Evolutionary conservation across 2,888 invertebrate species (phyloP), one percentile per base, ranked within the genome.

Genomic region (Rhamnusium bicolor): DNA sequence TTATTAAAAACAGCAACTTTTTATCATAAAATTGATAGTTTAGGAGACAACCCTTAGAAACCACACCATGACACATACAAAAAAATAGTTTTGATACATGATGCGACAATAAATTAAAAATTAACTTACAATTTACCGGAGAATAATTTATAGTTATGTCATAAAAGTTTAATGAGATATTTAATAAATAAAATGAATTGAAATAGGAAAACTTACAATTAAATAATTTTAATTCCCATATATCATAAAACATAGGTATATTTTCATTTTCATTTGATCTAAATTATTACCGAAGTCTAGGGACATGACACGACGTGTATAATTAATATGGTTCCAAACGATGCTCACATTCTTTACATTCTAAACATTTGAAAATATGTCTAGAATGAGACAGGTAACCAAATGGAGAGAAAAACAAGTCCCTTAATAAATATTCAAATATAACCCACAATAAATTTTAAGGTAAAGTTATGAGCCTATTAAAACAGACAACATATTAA

Each of bases 401-500:
- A 71, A 63, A 67, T 69, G 71, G 68, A 75, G 71, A 74, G 71
- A 74, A 72, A 80, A 82, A 82, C 82, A 78, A 82, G 84, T 84
- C 85, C 84, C 85, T 84, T 86, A 86, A 87, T 87, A 87, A 86
- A 87, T 87, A 86, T 86, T 86, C 85, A 86, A 85, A 86, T 86
- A 84, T 80, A 81, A 84, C 85, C 85, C 82, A 80, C 84, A 78
- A 86, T 86, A 86, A 86, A 86, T 86, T 86, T 84, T 78, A 75
- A 81, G 79, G 80, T 81, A 82, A 85, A 87, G 84, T 86, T 86
- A 86, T 86, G 86, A 80, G 84, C 86, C 85, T 84, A 85, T 87
- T 87, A 87, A 86, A 86, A 85, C 85, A 84, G 85, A 86, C 86
- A 86, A 86, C 86, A 84, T 86, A 86, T 86, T 86, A 86, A 87